Evolutionary conservation across 2,797 vertebrate species (phyloP), one percentile per base, ranked within the genome.

Genomic region (Odontamblyopus lacepedii): DNA sequence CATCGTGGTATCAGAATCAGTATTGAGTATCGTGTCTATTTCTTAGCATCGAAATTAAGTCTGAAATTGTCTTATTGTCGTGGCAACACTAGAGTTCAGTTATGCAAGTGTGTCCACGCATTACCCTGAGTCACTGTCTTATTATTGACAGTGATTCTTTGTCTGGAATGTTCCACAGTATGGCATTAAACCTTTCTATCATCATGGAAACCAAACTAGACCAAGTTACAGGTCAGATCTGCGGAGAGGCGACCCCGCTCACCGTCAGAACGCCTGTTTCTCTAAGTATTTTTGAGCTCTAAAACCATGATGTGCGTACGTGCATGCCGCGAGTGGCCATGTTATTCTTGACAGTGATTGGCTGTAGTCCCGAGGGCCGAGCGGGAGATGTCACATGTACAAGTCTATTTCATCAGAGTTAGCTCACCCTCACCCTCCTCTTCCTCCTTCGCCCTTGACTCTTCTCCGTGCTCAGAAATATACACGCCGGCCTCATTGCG

Each of bases 391-490:
- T 71, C 74, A 82, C 78, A 77, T 27, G 55, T 27, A 57, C 66
- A 83, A 73, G 75, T 87, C 81, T 78, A 79, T 83, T 86, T 86
- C 81, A 77, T 87, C 78, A 79, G 74, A 63, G 72, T 82, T 81
- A 73, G 41, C 71, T 76, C 83, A 72, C 81, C 55, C 53, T 84
- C 74, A 62, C 61, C 72, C 73, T 29, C n/a, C 76, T 82, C 79
- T 80, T 67, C 80, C 75, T 73, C 79, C 78, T 72, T 67, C 80
- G 77, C 75, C 79, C 78, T 72, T 67, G 71, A 82, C 80, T 75
- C 71, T 70, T 71, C 56, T 70, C 69, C 60, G 53, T 38, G 67
- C 83, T 80, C 74, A 68, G 71, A 82, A 75, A 80, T 30, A 38
- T 30, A 38, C 2, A 30, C 2, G 80, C 68, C 63, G 35, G 61